Evolutionary conservation across 2,113 vertebrate species (phyloP).

Genomic region (Archilochus colubris): DNA sequence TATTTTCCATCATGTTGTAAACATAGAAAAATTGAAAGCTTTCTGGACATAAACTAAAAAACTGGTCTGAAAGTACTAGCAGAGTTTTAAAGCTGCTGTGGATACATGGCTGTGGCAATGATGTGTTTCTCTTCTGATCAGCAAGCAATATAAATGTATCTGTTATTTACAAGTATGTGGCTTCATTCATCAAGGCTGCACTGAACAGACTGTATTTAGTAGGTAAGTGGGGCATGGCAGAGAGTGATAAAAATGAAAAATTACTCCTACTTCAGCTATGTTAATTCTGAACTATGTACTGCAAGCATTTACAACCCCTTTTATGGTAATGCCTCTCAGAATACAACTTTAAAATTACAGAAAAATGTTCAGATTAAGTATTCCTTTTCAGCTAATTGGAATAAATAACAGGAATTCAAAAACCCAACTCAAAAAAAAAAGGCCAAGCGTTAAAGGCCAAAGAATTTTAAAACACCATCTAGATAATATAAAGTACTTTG

Average conservation of each 20-base stretch:
- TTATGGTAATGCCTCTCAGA: constrained; percentile 42
- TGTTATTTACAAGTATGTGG: constrained; percentile 71
- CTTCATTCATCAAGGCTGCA: constrained; percentile 65
- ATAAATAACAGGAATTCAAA: background rate
- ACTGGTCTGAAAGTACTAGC: background rate
- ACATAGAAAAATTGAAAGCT: background rate
- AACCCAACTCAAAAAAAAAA: background rate
- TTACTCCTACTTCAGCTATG: constrained; percentile 48
- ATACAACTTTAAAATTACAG: constrained; percentile 23
- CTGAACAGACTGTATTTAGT: constrained; percentile 59
- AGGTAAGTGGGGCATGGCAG: constrained; percentile 59
- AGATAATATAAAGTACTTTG: background rate
- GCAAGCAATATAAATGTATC: constrained; percentile 69
- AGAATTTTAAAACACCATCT: background rate
- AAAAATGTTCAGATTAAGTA: background rate
- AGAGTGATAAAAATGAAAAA: constrained; percentile 74
- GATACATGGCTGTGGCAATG: constrained; percentile 24
- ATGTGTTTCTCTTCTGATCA: constrained; percentile 62
- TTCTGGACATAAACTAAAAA: background rate
- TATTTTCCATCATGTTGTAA: background rate
- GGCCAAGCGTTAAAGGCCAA: background rate
- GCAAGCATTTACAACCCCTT: constrained; percentile 44
- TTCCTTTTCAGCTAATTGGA: background rate
- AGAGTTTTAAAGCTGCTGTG: constrained; percentile 55
- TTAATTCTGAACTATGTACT: constrained; percentile 56